Conservation (phyloP, 2,113 vertebrate genomes). For the Protobothrops mucrosquamatus region DNA sequence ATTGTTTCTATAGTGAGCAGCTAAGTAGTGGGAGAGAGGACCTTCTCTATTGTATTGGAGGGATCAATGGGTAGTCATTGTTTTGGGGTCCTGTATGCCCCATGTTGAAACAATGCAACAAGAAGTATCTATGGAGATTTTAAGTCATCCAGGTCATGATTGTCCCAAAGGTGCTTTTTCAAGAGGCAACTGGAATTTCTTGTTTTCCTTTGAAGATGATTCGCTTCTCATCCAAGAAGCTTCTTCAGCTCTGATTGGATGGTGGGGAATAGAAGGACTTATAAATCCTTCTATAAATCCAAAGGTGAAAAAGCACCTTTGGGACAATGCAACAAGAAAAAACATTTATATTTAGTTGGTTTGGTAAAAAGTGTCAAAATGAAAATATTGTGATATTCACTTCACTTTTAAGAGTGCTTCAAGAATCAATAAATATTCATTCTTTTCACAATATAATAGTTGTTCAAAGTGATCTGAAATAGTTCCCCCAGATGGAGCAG, state of each 20-base stretch:
- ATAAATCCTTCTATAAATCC: too few species aligned
- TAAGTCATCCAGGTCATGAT: too few species aligned
- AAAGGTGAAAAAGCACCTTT: too few species aligned
- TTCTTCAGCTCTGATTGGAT: too few species aligned
- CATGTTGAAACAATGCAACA: background rate
- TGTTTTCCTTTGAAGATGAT: too few species aligned
- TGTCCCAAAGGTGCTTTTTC: too few species aligned
- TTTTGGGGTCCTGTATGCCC: background rate
- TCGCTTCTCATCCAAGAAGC: too few species aligned
- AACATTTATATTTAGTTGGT: background rate
- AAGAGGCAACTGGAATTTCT: too few species aligned
- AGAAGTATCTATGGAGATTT: background rate
- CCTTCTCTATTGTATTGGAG: background rate
- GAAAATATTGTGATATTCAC: background rate
- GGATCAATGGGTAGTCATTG: background rate
- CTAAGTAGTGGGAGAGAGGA: background rate
- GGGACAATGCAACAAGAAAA: background rate
- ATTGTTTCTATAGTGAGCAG: background rate
- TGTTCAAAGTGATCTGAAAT: background rate
- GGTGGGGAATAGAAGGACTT: too few species aligned
- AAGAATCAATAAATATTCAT: background rate
- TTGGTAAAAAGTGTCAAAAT: background rate
- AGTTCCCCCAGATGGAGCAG: background rate
- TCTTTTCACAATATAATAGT: background rate
- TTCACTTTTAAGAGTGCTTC: background rate